Evolutionary conservation across 1,140 invertebrate species (phyloP), one percentile per base, ranked within the genome.

Genomic region (Heterodera carotae): DNA sequence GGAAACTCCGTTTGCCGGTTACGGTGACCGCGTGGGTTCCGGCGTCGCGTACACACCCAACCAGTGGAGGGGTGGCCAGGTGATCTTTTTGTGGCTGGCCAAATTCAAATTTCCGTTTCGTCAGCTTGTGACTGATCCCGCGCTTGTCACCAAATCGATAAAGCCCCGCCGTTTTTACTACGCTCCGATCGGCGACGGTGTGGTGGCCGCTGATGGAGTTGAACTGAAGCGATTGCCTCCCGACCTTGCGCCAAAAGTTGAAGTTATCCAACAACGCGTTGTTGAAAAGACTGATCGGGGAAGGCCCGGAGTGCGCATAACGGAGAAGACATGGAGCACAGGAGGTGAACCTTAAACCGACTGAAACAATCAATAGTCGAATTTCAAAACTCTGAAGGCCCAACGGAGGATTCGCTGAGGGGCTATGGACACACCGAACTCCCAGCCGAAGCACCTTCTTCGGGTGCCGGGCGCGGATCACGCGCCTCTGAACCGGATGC

Each of bases 141-240:
- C 43, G 29, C n/a, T 73, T 27, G 75, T 83, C n/a, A 78, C 73
- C n/a, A 84, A 88, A 71, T 80, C 74, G 0, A 53, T 88, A 2
- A 87, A 87, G 67, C 82, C 85, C 12, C 68, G 79, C 5, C 78
- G 78, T 7, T 72, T 79, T 53, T 79, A 59, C 79, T 79, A 79
- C 25, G 88, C 85, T 3, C 85, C 85, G 25, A 86, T 86, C 76
- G 85, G 85, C 36, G 86, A 86, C 74, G 85, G 86, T 69, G 81
- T 83, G 27, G 86, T 86, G 34, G 86, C 86, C 36, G 85, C 86
- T 29, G 85, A 86, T 64, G 85, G 85, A 31, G 76, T 88, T 33
- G 85, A 86, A 66, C 66, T 86, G 71, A 86, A 86, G 60, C 78
- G 85, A 62, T 67, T 64, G 29, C 85, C 85, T n/a, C 71, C 74